Conservation (phyloP, 1,140 invertebrate species). For the Camponotus pennsylvanicus region DNA sequence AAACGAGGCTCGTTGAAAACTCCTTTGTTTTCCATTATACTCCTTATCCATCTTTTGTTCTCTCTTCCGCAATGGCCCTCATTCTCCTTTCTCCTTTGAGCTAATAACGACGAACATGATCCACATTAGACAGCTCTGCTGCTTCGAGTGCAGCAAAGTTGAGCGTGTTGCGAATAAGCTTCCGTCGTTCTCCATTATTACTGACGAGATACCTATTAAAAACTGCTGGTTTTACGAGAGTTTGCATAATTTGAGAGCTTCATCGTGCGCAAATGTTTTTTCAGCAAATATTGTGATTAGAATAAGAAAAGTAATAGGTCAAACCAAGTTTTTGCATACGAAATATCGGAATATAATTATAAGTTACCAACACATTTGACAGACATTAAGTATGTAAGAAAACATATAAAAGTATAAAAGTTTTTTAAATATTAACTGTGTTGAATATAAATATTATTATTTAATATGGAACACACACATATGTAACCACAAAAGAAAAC, state of each 20-base stretch:
- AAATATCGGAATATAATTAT: not conserved
- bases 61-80: conserved; percentile 2
- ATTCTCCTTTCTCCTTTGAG: conserved; percentile 11
- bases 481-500: no score
- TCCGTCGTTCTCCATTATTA: not conserved
- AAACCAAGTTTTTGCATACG: not conserved
- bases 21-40: conserved; percentile 42
- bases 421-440: not conserved
- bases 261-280: conserved; percentile 2
- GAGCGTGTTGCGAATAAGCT: conserved; percentile 20
- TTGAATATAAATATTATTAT: conserved; percentile 9
- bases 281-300: not conserved
- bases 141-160: conserved; percentile 21
- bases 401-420: not conserved
- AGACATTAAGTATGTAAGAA: not conserved
- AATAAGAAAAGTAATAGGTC: not conserved
- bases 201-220: conserved; percentile 33
- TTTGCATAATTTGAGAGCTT: conserved; percentile 36
- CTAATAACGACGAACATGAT: conserved; percentile 54
- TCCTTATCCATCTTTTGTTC: conserved; percentile 41
- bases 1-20: conserved; percentile 15
- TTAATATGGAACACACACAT: not conserved
- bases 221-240: conserved; percentile 20
- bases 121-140: conserved; percentile 29
- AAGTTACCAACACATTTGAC: not conserved